Evolutionary conservation across 2,888 invertebrate genomes (phyloP).

Genomic region (Magallana nippona): DNA sequence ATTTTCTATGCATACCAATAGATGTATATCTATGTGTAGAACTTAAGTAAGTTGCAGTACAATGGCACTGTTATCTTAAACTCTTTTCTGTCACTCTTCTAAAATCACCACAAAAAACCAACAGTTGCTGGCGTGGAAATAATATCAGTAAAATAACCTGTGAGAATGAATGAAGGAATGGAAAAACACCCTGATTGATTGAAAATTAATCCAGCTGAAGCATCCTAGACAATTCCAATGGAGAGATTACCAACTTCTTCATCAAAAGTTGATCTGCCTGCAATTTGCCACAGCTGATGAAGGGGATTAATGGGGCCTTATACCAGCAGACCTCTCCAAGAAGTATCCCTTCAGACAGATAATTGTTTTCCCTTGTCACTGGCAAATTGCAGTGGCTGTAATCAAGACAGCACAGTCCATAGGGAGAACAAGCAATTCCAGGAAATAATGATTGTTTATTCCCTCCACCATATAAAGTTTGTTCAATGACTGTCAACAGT

Average conservation of each 20-base stretch:
- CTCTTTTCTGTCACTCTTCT: neutral
- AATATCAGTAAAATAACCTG: constrained; percentile 3
- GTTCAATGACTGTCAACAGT: constrained; percentile 6
- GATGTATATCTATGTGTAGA: no score
- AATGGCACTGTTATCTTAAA: no score
- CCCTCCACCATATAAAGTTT: constrained; percentile 2
- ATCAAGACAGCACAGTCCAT: constrained; percentile 22
- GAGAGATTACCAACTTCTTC: constrained; percentile 26
- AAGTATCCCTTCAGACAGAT: constrained; percentile 23
- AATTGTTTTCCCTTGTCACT: constrained; percentile 33
- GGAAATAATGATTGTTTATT: constrained; percentile 13
- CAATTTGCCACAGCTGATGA: constrained; percentile 30
- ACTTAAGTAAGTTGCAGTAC: no score
- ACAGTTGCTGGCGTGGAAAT: neutral
- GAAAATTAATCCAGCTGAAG: constrained; percentile 28
- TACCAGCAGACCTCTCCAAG: neutral
- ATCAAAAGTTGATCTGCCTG: constrained; percentile 31
- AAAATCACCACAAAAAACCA: neutral
- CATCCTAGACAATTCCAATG: constrained; percentile 21
- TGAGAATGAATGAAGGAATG: neutral
- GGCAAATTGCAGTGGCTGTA: constrained; percentile 29
- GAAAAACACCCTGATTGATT: neutral
- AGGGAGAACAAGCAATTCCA: neutral
- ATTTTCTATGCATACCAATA: no score
- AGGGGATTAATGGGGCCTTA: constrained; percentile 31